phyloP scores from a whole-genome alignment of 2,113 vertebrate genomes.

The Paralichthys olivaceus region DNA sequence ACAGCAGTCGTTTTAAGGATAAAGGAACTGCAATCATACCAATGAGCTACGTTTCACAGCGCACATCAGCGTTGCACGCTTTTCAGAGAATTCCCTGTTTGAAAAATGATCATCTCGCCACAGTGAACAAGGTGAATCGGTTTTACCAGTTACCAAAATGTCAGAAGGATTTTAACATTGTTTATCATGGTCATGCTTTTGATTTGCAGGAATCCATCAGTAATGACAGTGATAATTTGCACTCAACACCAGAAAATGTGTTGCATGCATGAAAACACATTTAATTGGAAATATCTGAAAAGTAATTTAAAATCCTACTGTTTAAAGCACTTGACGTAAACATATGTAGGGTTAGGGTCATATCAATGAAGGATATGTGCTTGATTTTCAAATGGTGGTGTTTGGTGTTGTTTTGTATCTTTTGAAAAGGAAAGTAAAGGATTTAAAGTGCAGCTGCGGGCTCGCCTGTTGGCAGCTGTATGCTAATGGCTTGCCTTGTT shows the following conservation, averaged over 20 bases:
- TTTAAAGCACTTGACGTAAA: not conserved
- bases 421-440: conserved; percentile 56
- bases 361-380: no score
- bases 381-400: conserved; percentile 9
- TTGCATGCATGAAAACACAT: no score
- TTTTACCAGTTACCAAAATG: not conserved
- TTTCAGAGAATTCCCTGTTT: conserved; percentile 4
- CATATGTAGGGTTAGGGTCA: not conserved
- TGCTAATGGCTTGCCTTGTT: conserved; percentile 72
- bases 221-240: no score
- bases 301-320: not conserved
- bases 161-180: not conserved
- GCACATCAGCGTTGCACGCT: not conserved
- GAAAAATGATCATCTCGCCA: not conserved
- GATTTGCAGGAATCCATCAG: no score
- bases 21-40: conserved; percentile 12
- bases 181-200: no score
- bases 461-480: conserved; percentile 77
- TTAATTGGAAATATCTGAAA: not conserved
- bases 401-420: conserved; percentile 51
- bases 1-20: conserved; percentile 17
- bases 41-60: conserved; percentile 10
- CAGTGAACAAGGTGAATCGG: not conserved
- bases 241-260: no score
- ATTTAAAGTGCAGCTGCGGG: conserved; percentile 66